phyloP scores from a whole-genome alignment of 2,797 vertebrate genomes.

The Leptatherina wallacei region DNA sequence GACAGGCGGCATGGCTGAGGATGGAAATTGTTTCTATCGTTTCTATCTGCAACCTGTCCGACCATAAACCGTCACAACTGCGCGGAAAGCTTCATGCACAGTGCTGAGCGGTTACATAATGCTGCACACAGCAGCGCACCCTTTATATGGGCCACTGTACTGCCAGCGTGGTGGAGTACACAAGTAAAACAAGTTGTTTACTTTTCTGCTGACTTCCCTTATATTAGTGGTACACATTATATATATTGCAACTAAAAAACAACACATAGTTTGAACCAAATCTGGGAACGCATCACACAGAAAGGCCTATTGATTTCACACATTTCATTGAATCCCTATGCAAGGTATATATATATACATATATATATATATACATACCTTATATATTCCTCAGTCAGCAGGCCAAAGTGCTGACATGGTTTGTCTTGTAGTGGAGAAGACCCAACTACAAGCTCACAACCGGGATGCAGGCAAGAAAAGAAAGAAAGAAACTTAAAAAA shows the following conservation, averaged over 20 bases:
- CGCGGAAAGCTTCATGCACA: neutral
- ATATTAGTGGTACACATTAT: neutral
- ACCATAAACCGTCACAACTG: neutral
- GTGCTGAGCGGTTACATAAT: slow-evolving; percentile 7
- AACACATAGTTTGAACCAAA: neutral
- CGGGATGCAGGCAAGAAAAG: too few relatives aligned
- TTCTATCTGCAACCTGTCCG: slow-evolving; percentile 1
- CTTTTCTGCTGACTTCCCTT: neutral
- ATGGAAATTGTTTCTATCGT: slow-evolving; percentile 1
- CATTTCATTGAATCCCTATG: too few relatives aligned
- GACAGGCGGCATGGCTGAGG: slow-evolving; percentile 30
- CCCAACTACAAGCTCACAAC: too few relatives aligned
- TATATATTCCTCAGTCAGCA: too few relatives aligned
- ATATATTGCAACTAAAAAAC: too few relatives aligned
- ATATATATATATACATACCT: too few relatives aligned
- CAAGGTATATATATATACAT: too few relatives aligned
- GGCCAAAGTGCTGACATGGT: too few relatives aligned
- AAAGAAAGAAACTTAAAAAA: too few relatives aligned
- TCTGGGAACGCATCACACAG: too few relatives aligned
- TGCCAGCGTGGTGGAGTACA: neutral
- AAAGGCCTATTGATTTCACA: too few relatives aligned
- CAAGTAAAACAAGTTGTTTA: neutral
- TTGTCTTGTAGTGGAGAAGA: too few relatives aligned
- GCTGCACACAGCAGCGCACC: neutral
- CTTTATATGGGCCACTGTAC: neutral